Evolutionary conservation across 2,797 vertebrate genomes (phyloP).

Genomic region (Sibirionetta formosa): DNA sequence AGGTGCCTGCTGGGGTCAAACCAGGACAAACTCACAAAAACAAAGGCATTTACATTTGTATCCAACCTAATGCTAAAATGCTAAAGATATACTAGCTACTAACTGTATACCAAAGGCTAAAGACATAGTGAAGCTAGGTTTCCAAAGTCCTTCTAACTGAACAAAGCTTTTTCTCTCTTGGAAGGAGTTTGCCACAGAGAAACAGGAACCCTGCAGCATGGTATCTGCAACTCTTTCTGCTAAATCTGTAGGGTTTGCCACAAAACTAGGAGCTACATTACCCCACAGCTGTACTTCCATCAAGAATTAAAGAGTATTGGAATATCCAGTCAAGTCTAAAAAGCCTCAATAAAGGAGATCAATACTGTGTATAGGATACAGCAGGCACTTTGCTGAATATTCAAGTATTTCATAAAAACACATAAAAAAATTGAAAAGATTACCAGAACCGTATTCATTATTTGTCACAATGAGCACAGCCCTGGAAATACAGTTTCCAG

Average conservation of each 20-base stretch:
- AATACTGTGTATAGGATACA: neutral
- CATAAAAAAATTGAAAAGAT: neutral
- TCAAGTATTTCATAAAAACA: neutral
- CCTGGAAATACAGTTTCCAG: neutral
- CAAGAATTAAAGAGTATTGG: neutral
- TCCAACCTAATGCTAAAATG: neutral
- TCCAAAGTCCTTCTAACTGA: neutral
- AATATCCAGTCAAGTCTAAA: neutral
- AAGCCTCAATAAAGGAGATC: neutral
- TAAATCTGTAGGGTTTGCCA: accelerated
- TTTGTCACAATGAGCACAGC: neutral
- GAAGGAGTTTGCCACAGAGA: neutral
- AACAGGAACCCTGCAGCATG: neutral
- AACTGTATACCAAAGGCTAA: neutral
- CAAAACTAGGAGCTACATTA: neutral
- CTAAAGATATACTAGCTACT: neutral
- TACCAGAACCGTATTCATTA: neutral
- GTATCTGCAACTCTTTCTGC: neutral
- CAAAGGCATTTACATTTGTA: neutral
- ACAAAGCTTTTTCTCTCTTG: neutral
- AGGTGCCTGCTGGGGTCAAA: too few species aligned
- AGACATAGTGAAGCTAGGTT: neutral
- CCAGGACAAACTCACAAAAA: neutral
- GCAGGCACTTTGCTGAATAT: neutral
- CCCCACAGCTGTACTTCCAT: neutral